Evolutionary conservation across 2,113 vertebrate genomes (phyloP).

Genomic region (Passer domesticus): DNA sequence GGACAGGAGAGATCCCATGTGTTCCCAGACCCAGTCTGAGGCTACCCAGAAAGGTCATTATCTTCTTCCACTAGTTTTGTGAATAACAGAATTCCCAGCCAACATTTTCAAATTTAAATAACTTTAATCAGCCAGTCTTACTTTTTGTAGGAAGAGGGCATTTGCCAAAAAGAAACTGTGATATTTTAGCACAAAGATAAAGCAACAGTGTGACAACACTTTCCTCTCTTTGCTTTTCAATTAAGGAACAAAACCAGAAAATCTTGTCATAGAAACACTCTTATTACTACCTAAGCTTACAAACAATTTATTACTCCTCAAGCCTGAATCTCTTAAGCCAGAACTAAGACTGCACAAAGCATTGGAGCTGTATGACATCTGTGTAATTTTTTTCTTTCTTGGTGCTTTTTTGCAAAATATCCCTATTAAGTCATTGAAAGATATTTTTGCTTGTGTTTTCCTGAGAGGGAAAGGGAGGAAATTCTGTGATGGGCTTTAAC

Average conservation of each 20-base stretch:
- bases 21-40: not conserved
- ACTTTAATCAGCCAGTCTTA: not conserved
- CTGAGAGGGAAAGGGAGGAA: not conserved
- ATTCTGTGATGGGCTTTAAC: not conserved
- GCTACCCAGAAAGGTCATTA: not conserved
- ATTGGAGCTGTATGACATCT: not conserved
- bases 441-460: not conserved
- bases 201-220: not conserved
- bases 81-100: not conserved
- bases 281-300: not conserved
- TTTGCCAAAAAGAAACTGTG: not conserved
- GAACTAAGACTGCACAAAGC: not conserved
- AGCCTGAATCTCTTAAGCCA: not conserved
- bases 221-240: not conserved
- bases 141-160: not conserved
- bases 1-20: not conserved
- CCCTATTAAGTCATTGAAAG: not conserved
- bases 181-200: not conserved
- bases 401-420: not conserved
- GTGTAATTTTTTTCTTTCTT: not conserved
- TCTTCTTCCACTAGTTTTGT: not conserved
- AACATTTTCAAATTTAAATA: not conserved
- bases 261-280: not conserved
- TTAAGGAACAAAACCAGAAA: not conserved
- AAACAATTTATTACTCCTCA: not conserved